Evolutionary conservation across 2,888 invertebrate genomes (phyloP).

Genomic region (Tetranychus piercei): DNA sequence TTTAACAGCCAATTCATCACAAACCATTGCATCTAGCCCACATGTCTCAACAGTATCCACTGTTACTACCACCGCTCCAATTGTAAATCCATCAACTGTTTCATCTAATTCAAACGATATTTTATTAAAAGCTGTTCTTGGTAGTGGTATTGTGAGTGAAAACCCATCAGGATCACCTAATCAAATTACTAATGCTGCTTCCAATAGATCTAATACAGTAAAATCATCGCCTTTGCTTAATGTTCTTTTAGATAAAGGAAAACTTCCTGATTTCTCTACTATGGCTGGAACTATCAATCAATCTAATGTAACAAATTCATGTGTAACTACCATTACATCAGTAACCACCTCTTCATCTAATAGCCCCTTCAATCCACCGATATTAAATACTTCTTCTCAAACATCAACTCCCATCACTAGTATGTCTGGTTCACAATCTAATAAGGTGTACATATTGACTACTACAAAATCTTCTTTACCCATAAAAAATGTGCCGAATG

Average conservation of each 20-base stretch:
- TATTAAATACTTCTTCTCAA: not conserved
- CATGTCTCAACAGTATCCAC: constrained; percentile 15
- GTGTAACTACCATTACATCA: constrained; percentile 11
- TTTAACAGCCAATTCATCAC: not conserved
- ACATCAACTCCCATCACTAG: constrained; percentile 20
- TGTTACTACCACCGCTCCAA: constrained; percentile 22
- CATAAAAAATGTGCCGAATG: constrained; percentile 17
- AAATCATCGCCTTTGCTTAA: constrained; percentile 28
- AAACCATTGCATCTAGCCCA: not conserved
- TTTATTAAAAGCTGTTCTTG: constrained; percentile 16
- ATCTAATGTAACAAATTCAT: constrained; percentile 7
- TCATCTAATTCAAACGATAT: constrained; percentile 14
- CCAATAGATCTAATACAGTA: constrained; percentile 15
- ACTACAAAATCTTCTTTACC: constrained; percentile 5
- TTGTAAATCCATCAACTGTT: constrained; percentile 17
- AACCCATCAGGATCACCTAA: constrained; percentile 10
- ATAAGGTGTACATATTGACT: constrained; percentile 12
- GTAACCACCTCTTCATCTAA: constrained; percentile 5
- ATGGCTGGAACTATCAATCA: constrained; percentile 24
- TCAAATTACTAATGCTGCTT: not conserved
- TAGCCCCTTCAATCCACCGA: not conserved
- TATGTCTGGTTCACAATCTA: constrained; percentile 13
- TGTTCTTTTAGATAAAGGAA: constrained; percentile 27
- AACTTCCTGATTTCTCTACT: constrained; percentile 24
- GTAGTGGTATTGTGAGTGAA: constrained; percentile 11